Conservation (phyloP, 2,888 invertebrate genomes). For the Protophormia terraenovae region DNA sequence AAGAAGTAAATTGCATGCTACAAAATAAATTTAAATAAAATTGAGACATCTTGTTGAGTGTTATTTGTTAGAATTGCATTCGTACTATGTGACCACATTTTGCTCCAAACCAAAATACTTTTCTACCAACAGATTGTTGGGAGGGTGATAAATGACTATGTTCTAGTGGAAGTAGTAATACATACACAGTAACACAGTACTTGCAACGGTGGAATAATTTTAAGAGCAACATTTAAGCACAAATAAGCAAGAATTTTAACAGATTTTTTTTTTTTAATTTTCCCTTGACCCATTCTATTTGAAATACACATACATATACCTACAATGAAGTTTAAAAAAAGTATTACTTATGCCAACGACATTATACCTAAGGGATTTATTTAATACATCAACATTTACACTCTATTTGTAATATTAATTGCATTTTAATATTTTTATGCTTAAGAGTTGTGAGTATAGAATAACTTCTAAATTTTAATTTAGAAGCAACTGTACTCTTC, state of each 20-base stretch:
- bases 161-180: no score
- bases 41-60: neutral
- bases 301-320: neutral
- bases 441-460: no score
- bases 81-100: conserved; percentile 16
- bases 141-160: neutral
- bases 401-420: no score
- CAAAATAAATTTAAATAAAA: conserved; percentile 25
- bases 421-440: no score
- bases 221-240: neutral
- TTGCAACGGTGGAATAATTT: neutral
- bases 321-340: neutral
- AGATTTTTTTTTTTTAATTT: neutral
- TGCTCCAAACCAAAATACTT: neutral
- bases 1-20: neutral
- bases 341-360: no score
- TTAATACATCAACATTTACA: no score
- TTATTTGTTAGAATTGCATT: neutral
- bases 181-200: neutral
- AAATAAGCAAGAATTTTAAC: neutral
- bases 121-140: neutral
- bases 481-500: no score
- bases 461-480: no score
- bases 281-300: neutral
- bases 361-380: no score